These are phyloP conservation scores for Leptinotarsa rubiginosa DNA, from an alignment of 2,888 invertebrate genomes.

Conservation along the genomic window DNA sequence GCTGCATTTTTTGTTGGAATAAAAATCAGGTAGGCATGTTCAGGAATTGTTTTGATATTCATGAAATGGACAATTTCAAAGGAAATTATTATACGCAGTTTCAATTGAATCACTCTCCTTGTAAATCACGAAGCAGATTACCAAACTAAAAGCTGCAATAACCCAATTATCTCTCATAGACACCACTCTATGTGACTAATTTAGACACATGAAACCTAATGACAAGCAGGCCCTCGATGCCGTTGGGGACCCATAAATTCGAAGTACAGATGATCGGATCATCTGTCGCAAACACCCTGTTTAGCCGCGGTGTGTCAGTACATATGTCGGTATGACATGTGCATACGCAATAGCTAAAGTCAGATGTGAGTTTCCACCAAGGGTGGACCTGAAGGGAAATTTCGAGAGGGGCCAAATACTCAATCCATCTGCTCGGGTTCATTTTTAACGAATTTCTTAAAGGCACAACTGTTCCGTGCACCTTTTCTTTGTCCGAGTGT, in stretches of 20 bases:
- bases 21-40: too few relatives aligned
- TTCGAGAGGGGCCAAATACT: constrained; percentile 34
- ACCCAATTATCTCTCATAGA: constrained; percentile 35
- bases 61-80: too few relatives aligned
- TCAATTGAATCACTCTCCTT: not conserved
- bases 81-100: not conserved
- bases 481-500: constrained; percentile 28
- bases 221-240: constrained; percentile 29
- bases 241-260: constrained; percentile 42
- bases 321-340: constrained; percentile 44
- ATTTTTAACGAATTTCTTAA: constrained; percentile 45
- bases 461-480: constrained; percentile 40
- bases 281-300: constrained; percentile 52
- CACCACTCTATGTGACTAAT: constrained; percentile 42
- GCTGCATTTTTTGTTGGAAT: too few relatives aligned
- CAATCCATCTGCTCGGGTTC: constrained; percentile 42
- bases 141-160: constrained; percentile 4
- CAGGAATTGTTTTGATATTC: too few relatives aligned
- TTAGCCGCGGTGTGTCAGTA: constrained; percentile 39
- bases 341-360: constrained; percentile 46
- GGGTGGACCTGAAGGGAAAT: constrained; percentile 43
- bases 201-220: constrained; percentile 42
- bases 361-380: constrained; percentile 50
- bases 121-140: constrained; percentile 9
- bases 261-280: constrained; percentile 53